Percentiles rank a stretch among this genome's conserved stretches.
These are phyloP conservation scores for Tetragonula carbonaria DNA, from an alignment of 2,888 invertebrate species.

Conservation along the genomic window DNA sequence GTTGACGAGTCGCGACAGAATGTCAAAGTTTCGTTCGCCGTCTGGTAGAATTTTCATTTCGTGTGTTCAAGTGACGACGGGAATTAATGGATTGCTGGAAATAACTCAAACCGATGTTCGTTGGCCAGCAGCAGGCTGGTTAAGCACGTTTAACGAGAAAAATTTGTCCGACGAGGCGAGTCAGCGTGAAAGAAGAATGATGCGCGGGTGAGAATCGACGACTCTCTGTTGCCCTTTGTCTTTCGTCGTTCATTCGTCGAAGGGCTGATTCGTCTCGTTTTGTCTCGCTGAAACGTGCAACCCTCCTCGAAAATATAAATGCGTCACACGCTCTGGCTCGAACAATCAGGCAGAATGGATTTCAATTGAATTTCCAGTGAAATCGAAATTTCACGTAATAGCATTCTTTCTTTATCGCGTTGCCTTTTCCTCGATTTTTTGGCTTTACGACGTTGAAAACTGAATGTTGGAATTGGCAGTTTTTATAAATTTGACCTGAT, in stretches of 20 bases:
- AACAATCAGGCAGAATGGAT: conserved; percentile 1
- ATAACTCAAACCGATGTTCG: conserved; percentile 47
- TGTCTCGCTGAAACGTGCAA: conserved; percentile 25
- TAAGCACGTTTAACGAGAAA: conserved; percentile 59
- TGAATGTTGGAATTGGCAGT: not conserved
- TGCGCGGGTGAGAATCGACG: conserved; percentile 34
- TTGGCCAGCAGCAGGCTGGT: conserved; percentile 27
- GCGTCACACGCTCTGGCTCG: not conserved
- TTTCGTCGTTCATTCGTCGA: conserved; percentile 30
- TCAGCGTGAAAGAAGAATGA: conserved; percentile 11
- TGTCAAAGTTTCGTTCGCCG: not conserved
- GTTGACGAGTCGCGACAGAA: not conserved
- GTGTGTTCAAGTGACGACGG: not conserved
- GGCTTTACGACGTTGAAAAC: not conserved
- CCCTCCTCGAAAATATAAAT: conserved; percentile 19
- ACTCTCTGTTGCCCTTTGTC: conserved; percentile 39
- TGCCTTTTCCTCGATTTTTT: not conserved
- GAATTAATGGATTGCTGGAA: conserved; percentile 56
- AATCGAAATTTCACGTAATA: not conserved
- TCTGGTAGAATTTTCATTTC: conserved; percentile 28
- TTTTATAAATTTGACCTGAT: not conserved
- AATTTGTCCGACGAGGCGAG: conserved; percentile 53
- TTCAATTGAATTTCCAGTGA: conserved; percentile 14
- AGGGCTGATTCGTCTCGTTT: conserved; percentile 13
- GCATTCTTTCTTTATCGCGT: not conserved